Evolutionary conservation across 2,797 vertebrate species (phyloP), one percentile per base, ranked within the genome.

Genomic region (Benthosema pterotum): DNA sequence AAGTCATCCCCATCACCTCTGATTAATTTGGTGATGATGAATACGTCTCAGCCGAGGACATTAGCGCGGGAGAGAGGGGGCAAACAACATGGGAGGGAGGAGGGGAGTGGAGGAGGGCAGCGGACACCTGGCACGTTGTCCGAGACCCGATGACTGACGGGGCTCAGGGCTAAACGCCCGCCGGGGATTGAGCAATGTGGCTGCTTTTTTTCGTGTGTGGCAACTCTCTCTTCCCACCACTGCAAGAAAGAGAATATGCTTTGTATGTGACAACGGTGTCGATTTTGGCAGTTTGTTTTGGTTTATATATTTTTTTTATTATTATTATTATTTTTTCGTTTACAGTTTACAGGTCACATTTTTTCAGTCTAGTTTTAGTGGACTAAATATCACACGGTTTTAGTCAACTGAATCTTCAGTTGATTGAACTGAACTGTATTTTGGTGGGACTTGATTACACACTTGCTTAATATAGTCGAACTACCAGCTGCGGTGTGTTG

Each of bases 1-100:
- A 82, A 88, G 82, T 77, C 88, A 81, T 84, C 76, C 42, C 51
- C 73, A 38, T 55, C 22, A 25, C 79, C 70, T 66, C 90, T 91
- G 91, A 93, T 93, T 93, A 93, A 93, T 91, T 91, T 87, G 87
- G 91, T 90, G 93, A 91, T 91, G 93, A 94, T 89, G 85, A 93
- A 94, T 89, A 78, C 19, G 84, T 82, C 83, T 91, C 91, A 92
- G 91, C 92, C 71, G 91, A 87, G 86, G 86, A 88, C 87, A 83
- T 86, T 85, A 86, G 84, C 86, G 71, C 38, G 3, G 22, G 67
- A 86, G 84, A 85, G 71, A 32, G 3, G 22, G 67, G 81, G 69
- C 52, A 42, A 78, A 80, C 86, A 81, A 81, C 79, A 80, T 82
- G 75, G 77, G 77, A n/a, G n/a, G n/a, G n/a, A n/a, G n/a, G n/a